Conservation (phyloP, 2,113 vertebrate genomes). For the Gnathonemus longibarbis region DNA sequence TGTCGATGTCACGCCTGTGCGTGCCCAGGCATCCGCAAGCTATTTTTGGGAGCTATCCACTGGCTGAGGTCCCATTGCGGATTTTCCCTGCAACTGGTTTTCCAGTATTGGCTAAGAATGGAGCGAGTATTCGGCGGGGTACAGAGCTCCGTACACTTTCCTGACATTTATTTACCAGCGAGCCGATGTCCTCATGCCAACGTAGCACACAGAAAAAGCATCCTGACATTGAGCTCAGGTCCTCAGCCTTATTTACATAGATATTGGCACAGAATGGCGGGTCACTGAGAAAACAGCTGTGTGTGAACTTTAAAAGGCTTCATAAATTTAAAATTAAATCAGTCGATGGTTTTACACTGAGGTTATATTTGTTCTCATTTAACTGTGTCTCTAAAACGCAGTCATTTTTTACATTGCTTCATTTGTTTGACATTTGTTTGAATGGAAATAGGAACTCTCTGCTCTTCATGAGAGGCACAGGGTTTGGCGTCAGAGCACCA, state of each 20-base stretch:
- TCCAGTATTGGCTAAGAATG: background rate
- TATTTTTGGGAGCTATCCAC: background rate
- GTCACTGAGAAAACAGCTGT: background rate
- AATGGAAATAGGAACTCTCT: background rate
- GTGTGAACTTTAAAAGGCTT: background rate
- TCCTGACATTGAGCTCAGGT: background rate
- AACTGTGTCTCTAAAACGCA: background rate
- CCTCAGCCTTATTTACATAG: background rate
- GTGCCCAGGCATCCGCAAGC: background rate
- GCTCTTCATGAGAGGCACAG: background rate
- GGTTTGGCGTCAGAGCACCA: background rate
- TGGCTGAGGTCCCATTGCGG: background rate
- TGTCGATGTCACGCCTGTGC: background rate
- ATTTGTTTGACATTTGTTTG: background rate
- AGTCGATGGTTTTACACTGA: background rate
- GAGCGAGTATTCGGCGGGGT: background rate
- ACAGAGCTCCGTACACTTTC: background rate
- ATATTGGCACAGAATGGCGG: background rate
- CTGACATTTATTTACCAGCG: background rate
- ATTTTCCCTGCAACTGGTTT: background rate
- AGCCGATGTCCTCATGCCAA: background rate
- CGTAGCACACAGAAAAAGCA: background rate
- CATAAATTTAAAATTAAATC: background rate
- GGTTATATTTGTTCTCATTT: background rate
- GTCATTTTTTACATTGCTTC: background rate